Conservation (phyloP, 1,140 invertebrate species). For the Myzus persicae region DNA sequence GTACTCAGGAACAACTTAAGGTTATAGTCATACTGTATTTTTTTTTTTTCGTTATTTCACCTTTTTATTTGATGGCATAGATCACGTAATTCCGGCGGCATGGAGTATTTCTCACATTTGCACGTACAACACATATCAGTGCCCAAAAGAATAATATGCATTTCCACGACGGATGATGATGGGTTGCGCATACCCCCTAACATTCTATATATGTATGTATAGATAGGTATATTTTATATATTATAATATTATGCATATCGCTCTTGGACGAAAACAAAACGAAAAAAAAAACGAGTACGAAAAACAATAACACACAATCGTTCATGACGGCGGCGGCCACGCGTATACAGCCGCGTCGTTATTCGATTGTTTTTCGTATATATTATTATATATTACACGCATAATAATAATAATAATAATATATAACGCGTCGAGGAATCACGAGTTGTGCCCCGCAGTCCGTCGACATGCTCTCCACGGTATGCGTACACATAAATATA, state of each 20-base stretch:
- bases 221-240: too few species aligned
- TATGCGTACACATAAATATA: not conserved
- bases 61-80: not conserved
- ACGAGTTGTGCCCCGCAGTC: not conserved
- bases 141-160: not conserved
- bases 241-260: not conserved
- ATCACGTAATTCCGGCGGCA: not conserved
- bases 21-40: not conserved
- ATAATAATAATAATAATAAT: not conserved
- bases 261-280: not conserved
- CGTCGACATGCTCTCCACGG: not conserved
- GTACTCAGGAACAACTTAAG: not conserved
- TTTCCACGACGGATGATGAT: not conserved
- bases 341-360: not conserved
- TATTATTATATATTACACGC: not conserved
- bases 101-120: not conserved
- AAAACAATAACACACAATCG: constrained; percentile 7
- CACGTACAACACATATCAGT: constrained; percentile 5
- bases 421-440: not conserved
- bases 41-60: not conserved
- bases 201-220: too few species aligned
- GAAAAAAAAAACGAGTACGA: not conserved
- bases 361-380: not conserved
- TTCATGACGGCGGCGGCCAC: not conserved
- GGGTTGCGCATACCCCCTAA: not conserved